phyloP scores from a whole-genome alignment of 2,797 vertebrate genomes.

The Pseudopleuronectes americanus region DNA sequence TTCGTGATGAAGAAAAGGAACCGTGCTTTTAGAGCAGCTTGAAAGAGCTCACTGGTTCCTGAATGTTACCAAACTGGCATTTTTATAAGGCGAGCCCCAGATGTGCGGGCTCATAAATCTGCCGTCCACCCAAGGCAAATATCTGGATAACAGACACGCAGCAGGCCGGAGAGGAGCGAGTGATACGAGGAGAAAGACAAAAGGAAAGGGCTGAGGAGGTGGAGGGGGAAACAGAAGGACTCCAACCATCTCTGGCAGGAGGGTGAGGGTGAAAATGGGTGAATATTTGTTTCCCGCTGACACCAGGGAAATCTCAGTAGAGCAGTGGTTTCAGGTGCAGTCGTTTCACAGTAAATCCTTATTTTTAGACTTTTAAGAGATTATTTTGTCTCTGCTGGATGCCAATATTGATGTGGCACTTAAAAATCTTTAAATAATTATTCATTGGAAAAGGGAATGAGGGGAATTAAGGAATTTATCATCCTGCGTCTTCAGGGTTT shows the following conservation, averaged over 20 bases:
- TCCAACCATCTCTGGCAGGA: conserved; percentile 18
- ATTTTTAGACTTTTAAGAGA: not conserved
- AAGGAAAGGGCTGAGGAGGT: conserved; percentile 9
- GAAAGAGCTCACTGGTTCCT: conserved; percentile 55
- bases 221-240: conserved; percentile 29
- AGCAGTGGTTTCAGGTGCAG: not conserved
- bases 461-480: not conserved
- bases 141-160: conserved; percentile 54
- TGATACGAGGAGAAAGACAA: conserved; percentile 31
- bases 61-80: conserved; percentile 74
- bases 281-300: conserved; percentile 15
- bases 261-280: conserved; percentile 32
- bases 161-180: conserved; percentile 32
- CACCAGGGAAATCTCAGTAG: not conserved
- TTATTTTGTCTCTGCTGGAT: not conserved
- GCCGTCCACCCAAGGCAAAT: conserved; percentile 58
- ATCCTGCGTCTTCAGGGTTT: too few relatives aligned
- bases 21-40: conserved; percentile 49
- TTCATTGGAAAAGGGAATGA: not conserved
- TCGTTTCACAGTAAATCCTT: not conserved
- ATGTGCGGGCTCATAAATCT: conserved; percentile 80
- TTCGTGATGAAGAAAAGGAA: conserved; percentile 48
- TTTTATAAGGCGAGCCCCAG: conserved; percentile 77
- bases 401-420: not conserved
- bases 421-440: not conserved